These are phyloP conservation scores for Pituophis catenifer DNA, from an alignment of 2,113 vertebrate species.

Conservation along the genomic window DNA sequence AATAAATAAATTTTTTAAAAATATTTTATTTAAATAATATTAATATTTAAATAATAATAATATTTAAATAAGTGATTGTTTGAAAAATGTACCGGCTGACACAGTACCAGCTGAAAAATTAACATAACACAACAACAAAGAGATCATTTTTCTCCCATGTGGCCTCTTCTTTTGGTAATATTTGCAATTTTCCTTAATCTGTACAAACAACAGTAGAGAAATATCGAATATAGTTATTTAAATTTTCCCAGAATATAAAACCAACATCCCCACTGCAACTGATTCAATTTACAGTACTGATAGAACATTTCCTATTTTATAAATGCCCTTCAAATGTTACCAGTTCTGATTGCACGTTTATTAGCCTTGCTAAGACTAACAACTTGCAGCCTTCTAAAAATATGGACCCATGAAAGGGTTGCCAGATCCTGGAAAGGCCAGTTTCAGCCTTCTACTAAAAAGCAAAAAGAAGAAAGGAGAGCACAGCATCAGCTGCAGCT, in stretches of 20 bases:
- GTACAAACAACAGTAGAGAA: not conserved
- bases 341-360: not conserved
- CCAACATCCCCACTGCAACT: not conserved
- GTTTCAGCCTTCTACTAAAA: constrained; percentile 34
- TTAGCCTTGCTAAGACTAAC: not conserved
- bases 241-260: not conserved
- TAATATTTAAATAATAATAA: too few relatives aligned
- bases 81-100: not conserved
- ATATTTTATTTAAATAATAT: not conserved
- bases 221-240: not conserved
- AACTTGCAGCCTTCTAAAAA: not conserved
- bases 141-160: not conserved
- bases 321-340: not conserved
- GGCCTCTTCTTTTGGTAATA: not conserved
- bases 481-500: constrained; percentile 64
- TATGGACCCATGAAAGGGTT: constrained; percentile 10
- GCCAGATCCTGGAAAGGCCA: constrained; percentile 55
- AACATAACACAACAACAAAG: not conserved
- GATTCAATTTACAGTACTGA: not conserved
- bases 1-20: not conserved
- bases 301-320: not conserved
- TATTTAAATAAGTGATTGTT: not conserved
- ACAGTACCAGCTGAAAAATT: not conserved
- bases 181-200: not conserved
- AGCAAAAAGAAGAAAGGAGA: constrained; percentile 39